These are phyloP conservation scores for Leuciscus waleckii DNA, from an alignment of 2,797 vertebrate genomes.

Conservation along the genomic window DNA sequence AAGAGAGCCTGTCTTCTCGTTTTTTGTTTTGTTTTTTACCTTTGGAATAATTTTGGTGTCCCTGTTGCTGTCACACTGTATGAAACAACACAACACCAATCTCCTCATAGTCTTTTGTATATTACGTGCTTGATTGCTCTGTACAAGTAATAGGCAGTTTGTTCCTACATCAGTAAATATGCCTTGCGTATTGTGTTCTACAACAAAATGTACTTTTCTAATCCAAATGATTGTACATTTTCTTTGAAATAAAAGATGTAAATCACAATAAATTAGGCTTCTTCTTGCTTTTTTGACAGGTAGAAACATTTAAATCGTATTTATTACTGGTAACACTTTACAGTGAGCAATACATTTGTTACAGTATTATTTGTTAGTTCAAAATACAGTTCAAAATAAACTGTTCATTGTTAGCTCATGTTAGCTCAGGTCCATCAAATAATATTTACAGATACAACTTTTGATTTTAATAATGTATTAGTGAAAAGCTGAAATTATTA, in stretches of 20 bases:
- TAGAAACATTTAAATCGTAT: neutral
- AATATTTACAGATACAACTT: neutral
- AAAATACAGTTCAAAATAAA: neutral
- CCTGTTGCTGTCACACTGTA: no score
- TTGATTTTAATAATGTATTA: neutral
- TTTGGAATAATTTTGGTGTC: neutral
- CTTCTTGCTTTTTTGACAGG: neutral
- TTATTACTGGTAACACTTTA: neutral
- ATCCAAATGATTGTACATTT: constrained; percentile 38
- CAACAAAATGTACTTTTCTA: constrained; percentile 52
- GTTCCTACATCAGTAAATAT: constrained; percentile 6
- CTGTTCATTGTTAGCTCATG: neutral
- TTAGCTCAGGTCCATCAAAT: neutral
- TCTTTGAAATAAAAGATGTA: constrained; percentile 52
- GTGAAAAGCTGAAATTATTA: neutral
- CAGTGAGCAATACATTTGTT: neutral
- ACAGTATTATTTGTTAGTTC: neutral
- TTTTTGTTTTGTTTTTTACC: neutral
- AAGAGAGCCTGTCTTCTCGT: neutral
- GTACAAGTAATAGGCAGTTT: neutral
- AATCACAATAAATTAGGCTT: constrained; percentile 33
- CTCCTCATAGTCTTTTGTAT: neutral
- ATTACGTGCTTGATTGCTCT: neutral
- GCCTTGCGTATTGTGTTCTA: neutral
- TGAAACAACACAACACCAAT: neutral